Evolutionary conservation across 2,797 vertebrate species (phyloP).

Genomic region (Lemur catta): DNA sequence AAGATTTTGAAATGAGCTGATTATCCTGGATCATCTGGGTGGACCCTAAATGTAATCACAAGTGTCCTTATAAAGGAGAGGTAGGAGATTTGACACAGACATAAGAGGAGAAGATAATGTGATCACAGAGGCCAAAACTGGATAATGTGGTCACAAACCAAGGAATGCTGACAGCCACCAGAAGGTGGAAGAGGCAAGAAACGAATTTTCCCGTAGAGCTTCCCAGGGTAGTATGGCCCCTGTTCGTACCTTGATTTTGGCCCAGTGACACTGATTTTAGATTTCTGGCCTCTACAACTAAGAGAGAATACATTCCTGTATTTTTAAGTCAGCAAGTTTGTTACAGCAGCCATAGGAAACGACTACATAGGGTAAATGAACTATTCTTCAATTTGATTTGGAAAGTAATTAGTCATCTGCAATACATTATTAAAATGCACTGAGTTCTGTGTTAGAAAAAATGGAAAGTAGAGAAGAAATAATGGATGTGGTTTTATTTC

Average conservation of each 20-base stretch:
- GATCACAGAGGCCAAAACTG: neutral
- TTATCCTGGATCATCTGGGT: neutral
- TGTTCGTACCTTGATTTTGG: neutral
- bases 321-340: slow-evolving; percentile 8
- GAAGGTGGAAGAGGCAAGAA: neutral
- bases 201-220: neutral
- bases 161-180: neutral
- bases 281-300: neutral
- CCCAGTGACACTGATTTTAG: neutral
- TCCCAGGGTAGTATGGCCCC: neutral
- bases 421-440: neutral
- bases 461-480: neutral
- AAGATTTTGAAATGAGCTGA: neutral
- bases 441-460: neutral
- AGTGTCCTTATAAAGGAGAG: neutral
- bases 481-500: neutral
- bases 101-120: neutral
- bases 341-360: neutral
- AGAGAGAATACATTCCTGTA: neutral
- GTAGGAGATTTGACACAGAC: neutral
- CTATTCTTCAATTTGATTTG: neutral
- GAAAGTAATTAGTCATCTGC: neutral
- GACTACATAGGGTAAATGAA: neutral
- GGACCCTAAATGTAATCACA: neutral
- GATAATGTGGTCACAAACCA: neutral